Base-by-base conservation (phyloP, 2,797 vertebrate species). In the Crenichthys baileyi region DNA sequence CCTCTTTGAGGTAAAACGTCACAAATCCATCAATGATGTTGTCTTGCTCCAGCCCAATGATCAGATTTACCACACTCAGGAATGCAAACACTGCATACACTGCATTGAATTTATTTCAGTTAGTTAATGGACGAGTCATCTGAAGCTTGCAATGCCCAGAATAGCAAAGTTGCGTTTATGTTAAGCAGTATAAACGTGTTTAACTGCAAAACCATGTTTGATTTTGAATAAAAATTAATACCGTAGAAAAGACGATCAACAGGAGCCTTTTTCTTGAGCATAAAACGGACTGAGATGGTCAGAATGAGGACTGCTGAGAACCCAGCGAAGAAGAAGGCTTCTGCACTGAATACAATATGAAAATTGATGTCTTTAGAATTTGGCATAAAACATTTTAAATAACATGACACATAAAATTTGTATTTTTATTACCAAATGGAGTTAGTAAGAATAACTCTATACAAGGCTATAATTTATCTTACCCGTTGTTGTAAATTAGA, bases 1-100 rank as follows among this genome's bases (percentile, higher is more conserved):
- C 98, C 97, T 98, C 95, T 95, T 96, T 97, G 75, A 99, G 89
- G 90, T 98, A 99, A 93, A 97, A 96, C 1, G 96, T 97, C 95
- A 98, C 96, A 93, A 98, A 99, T 88, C 97, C 97, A 72, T 99
- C 97, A 36, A 99, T 97, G 90, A 99, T 93, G 79, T 97, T 97
- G 86, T 99, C 98, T 80, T 98, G 98, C 90, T 99, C 97, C 83
- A 99, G 93, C 48, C 97, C 98, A 60, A 97, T 96, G 90, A 99
- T 98, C 84, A 99, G 95, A 88, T 96, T 97, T 89, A 98, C 95
- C 81, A 99, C 97, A 77, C 98, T 97, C 84, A 97, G 96, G 91
- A 97, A 97, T 11, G 97, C 96, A 83, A 97, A 96, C 60, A 97
- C 94, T 1, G 97, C 97, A 79, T 95, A 98, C 76, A 98, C 98